phyloP scores from a whole-genome alignment of 2,113 vertebrate genomes.

The Ahaetulla prasina region DNA sequence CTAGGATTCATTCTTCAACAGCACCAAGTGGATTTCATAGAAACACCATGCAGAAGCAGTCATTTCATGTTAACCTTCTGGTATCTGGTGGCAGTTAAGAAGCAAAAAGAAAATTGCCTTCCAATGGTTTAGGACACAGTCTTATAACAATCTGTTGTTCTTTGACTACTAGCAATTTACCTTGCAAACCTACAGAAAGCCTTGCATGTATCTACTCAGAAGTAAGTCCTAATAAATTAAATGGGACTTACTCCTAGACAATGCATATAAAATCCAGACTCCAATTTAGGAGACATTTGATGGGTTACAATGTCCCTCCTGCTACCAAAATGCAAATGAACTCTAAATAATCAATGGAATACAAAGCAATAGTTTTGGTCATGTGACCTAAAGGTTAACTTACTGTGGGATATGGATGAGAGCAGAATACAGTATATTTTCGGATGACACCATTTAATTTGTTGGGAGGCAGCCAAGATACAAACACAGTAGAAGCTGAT shows the following conservation, averaged over 20 bases:
- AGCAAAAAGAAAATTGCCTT: too few relatives aligned
- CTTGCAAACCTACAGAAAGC: background rate
- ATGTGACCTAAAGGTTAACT: slow-evolving; percentile 38
- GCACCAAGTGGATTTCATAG: background rate
- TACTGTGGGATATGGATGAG: slow-evolving; percentile 94
- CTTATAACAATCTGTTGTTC: background rate
- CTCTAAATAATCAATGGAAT: background rate
- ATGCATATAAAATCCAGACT: background rate
- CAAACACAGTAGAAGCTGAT: slow-evolving; percentile 88
- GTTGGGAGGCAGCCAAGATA: slow-evolving; percentile 94
- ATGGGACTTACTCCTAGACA: background rate
- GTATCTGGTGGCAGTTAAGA: too few relatives aligned
- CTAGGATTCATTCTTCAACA: background rate
- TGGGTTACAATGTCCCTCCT: background rate
- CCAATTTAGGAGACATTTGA: background rate
- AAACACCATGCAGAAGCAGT: background rate
- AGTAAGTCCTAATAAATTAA: background rate
- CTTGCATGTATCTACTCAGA: background rate
- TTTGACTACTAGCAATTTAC: background rate
- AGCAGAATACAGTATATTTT: slow-evolving; percentile 98
- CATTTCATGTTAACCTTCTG: background rate
- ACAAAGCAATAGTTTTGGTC: background rate
- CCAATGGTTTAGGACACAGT: background rate
- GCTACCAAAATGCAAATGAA: background rate
- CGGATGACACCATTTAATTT: slow-evolving; percentile 96